Conservation (phyloP, 2,113 vertebrate species). For the Trogon melanurus region DNA sequence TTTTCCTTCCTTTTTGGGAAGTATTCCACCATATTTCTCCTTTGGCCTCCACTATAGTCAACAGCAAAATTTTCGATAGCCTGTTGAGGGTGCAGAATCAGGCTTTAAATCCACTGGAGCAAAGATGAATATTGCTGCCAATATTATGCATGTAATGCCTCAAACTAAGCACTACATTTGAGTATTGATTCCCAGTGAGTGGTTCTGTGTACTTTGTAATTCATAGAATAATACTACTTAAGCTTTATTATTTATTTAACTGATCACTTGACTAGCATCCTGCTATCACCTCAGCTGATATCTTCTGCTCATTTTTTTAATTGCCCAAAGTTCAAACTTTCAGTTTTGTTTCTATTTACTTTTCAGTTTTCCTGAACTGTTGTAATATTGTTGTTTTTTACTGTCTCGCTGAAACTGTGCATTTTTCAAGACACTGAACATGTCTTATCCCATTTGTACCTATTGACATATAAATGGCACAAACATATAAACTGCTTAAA, state of each 20-base stretch:
- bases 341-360: not conserved
- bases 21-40: not conserved
- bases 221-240: not conserved
- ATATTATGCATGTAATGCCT: not conserved
- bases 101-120: not conserved
- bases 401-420: not conserved
- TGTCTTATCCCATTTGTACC: not conserved
- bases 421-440: not conserved
- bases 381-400: not conserved
- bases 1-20: not conserved
- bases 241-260: not conserved
- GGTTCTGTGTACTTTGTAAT: not conserved
- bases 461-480: not conserved
- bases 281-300: not conserved
- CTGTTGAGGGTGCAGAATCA: not conserved
- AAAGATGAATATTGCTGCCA: not conserved
- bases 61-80: not conserved
- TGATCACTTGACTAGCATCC: not conserved
- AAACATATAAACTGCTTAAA: not conserved
- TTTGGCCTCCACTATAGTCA: not conserved
- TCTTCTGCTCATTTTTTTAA: not conserved
- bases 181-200: not conserved
- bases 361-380: not conserved
- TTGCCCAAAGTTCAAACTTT: not conserved
- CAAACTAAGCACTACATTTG: not conserved